phyloP scores from a whole-genome alignment of 2,113 vertebrate genomes.

The Corythoichthys haematopterus region DNA sequence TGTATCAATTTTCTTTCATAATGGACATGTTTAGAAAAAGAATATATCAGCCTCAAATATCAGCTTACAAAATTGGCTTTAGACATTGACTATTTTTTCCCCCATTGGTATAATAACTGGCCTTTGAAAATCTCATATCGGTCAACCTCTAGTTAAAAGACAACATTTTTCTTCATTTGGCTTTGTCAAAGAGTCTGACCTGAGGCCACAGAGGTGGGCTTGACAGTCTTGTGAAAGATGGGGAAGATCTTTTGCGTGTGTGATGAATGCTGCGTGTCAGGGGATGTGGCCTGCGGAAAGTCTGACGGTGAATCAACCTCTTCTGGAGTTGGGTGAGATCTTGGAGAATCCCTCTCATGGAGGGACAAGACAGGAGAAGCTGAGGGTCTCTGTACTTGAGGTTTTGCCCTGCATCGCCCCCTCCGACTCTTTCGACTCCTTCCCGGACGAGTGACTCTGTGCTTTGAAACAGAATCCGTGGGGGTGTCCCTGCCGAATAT shows the following conservation, averaged over 20 bases:
- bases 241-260: slow-evolving; percentile 15
- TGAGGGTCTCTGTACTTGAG: background rate
- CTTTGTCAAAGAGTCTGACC: slow-evolving; percentile 22
- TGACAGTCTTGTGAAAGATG: slow-evolving; percentile 29
- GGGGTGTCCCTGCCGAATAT: background rate
- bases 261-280: slow-evolving; percentile 5
- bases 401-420: slow-evolving; percentile 24
- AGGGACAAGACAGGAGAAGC: background rate
- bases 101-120: too few relatives aligned
- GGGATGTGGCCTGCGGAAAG: slow-evolving; percentile 6
- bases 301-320: background rate
- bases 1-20: too few relatives aligned
- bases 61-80: too few relatives aligned
- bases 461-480: background rate
- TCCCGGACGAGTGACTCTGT: slow-evolving; percentile 6
- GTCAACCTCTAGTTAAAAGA: too few relatives aligned
- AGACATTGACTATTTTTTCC: too few relatives aligned
- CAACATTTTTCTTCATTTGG: too few relatives aligned
- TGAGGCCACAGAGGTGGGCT: slow-evolving; percentile 15
- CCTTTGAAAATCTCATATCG: too few relatives aligned
- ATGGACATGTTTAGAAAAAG: too few relatives aligned
- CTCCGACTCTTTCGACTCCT: slow-evolving; percentile 32
- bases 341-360: background rate
- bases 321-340: background rate
- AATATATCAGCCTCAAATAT: too few relatives aligned